Base-by-base conservation (phyloP, 2,797 vertebrate species). In the Heterohyrax brucei region DNA sequence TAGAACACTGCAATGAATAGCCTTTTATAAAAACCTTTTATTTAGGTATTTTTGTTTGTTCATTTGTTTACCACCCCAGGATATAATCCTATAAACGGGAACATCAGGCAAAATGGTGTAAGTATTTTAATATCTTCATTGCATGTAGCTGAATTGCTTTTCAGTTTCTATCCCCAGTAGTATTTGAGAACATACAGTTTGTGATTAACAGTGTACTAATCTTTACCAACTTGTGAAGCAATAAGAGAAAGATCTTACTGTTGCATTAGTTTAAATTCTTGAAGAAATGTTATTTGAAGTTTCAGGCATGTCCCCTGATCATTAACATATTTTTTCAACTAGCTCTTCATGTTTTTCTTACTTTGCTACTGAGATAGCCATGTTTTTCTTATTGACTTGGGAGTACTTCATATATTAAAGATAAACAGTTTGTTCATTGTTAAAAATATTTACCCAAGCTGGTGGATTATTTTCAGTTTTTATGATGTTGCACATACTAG, bases 21-120 rank as follows among this genome's bases (percentile, higher is more conserved):
- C 4, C 61, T 80, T 80, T 80, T 70, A 91, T 44, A 81, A 92
- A 87, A 91, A 26, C 46, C 46, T 64, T 77, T 83, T 91, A 82
- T 75, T 95, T 93, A 53, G 75, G 80, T 84, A 72, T 61, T 93
- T 79, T 95, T 83, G 68, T 33, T 70, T 70, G 68, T 33, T 39
- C 39, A 39, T 39, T 33, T 70, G 68, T 70, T 81, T n/a, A 87
- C 56, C 61, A 89, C 44, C 89, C 44, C 56, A 79, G 77, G 84
- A 89, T 78, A 89, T 95, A 96, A 96, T 83, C 73, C 59, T 87
- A 75, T 93, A 95, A 87, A 87, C 78, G 64, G 64, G 46, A 94
- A 93, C 79, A 64, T 44, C 62, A 87, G 62, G 77, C 75, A 53
- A 81, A 94, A 62, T 33, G 22, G 44, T 3, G 1, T 10, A 62